Conservation (phyloP, 2,113 vertebrate genomes). For the Jacana jacana region DNA sequence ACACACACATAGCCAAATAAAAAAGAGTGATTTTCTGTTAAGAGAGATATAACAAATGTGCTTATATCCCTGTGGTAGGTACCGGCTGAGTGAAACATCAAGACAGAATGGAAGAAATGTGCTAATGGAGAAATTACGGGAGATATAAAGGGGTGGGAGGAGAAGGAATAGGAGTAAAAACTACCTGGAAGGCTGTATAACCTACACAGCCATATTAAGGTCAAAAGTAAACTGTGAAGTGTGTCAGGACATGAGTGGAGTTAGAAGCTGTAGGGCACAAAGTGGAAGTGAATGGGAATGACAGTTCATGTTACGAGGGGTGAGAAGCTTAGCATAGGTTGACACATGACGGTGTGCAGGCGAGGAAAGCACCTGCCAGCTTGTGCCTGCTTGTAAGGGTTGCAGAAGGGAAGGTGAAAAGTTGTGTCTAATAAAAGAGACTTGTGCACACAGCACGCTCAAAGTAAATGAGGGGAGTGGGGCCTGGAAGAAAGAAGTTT, state of each 20-base stretch:
- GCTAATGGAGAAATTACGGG: neutral
- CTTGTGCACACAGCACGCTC: neutral
- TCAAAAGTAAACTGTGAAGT: constrained; percentile 15
- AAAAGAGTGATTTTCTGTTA: neutral
- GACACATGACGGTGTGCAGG: neutral
- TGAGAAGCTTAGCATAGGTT: neutral
- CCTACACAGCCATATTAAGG: neutral
- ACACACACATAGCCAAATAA: neutral
- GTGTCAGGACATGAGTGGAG: neutral
- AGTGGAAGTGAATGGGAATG: neutral
- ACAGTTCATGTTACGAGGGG: neutral
- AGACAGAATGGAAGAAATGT: neutral
- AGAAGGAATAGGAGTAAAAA: neutral
- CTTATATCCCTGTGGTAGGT: neutral
- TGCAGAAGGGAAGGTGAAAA: neutral
- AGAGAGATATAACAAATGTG: neutral
- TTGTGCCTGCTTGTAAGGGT: neutral
- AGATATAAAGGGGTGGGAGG: neutral
- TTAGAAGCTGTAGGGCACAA: neutral
- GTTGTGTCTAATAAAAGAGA: neutral
- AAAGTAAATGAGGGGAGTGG: neutral
- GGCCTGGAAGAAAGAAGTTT: neutral
- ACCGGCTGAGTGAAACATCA: neutral
- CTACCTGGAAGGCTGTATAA: neutral
- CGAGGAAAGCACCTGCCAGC: neutral